Evolutionary conservation across 2,113 vertebrate species (phyloP).

Genomic region (Tiliqua scincoides): DNA sequence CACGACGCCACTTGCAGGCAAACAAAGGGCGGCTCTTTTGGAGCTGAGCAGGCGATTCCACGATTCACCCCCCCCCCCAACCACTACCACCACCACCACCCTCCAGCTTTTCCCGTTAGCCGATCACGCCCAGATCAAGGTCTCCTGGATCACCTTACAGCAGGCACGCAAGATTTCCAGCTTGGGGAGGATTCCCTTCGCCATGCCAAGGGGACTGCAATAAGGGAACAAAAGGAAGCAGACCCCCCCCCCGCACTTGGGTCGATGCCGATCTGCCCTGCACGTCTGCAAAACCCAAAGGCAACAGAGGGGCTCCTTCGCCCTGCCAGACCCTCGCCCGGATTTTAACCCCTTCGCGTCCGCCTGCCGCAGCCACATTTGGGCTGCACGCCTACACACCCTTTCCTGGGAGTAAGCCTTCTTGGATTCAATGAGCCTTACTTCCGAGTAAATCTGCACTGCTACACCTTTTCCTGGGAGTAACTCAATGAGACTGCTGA

Average conservation of each 20-base stretch:
- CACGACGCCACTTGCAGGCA: slow-evolving; percentile 1
- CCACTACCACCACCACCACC: neutral
- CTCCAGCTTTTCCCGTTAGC: neutral
- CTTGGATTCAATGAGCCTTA: too few species aligned
- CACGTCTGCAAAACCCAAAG: neutral
- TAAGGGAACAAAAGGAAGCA: too few species aligned
- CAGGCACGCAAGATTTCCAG: neutral
- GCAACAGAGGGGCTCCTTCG: neutral
- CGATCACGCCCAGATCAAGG: neutral
- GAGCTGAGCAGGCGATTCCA: neutral
- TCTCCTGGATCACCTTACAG: too few species aligned
- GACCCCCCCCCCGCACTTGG: neutral
- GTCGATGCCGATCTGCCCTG: neutral
- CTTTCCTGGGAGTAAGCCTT: too few species aligned
- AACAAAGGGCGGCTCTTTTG: slow-evolving; percentile 14
- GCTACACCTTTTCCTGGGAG: too few species aligned
- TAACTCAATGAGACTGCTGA: too few species aligned
- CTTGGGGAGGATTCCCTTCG: neutral
- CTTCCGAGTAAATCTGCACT: too few species aligned
- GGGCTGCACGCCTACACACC: too few species aligned
- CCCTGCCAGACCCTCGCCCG: too few species aligned
- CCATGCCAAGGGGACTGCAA: neutral
- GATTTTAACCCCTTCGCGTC: neutral
- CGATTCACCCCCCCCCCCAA: neutral
- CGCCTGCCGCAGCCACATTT: neutral